phyloP scores from a whole-genome alignment of 2,888 invertebrate genomes.

The Prenolepis imparis region DNA sequence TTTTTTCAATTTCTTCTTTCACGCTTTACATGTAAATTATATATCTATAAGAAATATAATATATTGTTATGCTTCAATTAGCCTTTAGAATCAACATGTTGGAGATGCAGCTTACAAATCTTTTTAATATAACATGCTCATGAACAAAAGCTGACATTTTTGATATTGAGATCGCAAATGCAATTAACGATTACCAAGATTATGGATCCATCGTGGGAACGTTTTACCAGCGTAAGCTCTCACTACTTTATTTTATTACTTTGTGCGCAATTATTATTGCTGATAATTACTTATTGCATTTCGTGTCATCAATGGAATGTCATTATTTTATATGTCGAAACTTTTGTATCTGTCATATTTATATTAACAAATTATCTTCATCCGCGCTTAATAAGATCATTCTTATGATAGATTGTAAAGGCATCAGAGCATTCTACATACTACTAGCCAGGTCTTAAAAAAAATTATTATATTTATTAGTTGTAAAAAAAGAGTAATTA shows the following conservation, averaged over 20 bases:
- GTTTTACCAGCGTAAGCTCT: constrained; percentile 59
- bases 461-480: constrained; percentile 10
- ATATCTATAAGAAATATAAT: background rate
- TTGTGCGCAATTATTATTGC: no score
- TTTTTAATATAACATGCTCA: constrained; percentile 16
- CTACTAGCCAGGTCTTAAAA: constrained; percentile 44
- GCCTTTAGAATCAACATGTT: constrained; percentile 8
- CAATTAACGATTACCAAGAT: constrained; percentile 60
- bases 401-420: constrained; percentile 61
- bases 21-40: background rate
- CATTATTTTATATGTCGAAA: no score
- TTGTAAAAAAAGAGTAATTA: background rate
- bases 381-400: background rate
- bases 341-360: background rate
- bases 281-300: no score
- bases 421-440: constrained; percentile 56
- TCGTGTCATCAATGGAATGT: no score
- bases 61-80: background rate
- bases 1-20: background rate
- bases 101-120: constrained; percentile 32
- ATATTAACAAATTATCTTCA: background rate
- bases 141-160: background rate
- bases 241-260: no score
- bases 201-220: constrained; percentile 54
- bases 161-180: constrained; percentile 50